A percentile compares a stretch with the other conserved stretches of the same genome.
Conservation (phyloP, 2,888 invertebrate genomes). For the Norana najaformis region DNA sequence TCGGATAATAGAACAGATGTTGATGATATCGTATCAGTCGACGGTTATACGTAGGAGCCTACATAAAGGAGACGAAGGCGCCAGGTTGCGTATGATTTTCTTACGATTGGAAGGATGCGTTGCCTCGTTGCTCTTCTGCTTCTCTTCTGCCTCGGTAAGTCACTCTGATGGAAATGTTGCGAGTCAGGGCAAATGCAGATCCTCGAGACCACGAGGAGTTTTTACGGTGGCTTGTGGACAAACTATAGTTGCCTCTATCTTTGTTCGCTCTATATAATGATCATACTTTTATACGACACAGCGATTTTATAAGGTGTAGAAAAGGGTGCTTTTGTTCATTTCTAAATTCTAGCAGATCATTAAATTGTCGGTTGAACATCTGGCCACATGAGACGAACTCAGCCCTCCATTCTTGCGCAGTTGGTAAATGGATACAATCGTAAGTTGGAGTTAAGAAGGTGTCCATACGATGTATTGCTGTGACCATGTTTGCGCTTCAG, state of each 20-base stretch:
- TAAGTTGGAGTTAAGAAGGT: too few species aligned
- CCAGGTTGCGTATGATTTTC: not conserved
- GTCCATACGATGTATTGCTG: too few species aligned
- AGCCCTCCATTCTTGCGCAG: too few species aligned
- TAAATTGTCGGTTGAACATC: too few species aligned
- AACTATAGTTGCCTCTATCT: too few species aligned
- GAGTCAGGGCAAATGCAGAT: too few species aligned
- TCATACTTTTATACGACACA: not conserved
- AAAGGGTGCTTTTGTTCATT: not conserved
- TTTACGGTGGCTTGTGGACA: not conserved
- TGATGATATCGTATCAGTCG: not conserved
- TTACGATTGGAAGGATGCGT: not conserved
- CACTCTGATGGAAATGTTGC: not conserved
- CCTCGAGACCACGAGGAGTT: too few species aligned
- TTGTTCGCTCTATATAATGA: not conserved
- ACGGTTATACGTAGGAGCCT: too few species aligned
- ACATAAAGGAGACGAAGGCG: not conserved
- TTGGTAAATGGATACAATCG: too few species aligned
- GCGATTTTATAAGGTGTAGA: not conserved
- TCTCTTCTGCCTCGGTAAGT: constrained; percentile 20
- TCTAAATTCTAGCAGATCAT: not conserved
- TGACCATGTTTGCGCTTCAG: too few species aligned
- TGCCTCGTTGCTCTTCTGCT: not conserved
- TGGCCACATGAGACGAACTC: too few species aligned
- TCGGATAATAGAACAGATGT: not conserved